phyloP scores from a whole-genome alignment of 2,113 vertebrate genomes.

The Monopterus albus region DNA sequence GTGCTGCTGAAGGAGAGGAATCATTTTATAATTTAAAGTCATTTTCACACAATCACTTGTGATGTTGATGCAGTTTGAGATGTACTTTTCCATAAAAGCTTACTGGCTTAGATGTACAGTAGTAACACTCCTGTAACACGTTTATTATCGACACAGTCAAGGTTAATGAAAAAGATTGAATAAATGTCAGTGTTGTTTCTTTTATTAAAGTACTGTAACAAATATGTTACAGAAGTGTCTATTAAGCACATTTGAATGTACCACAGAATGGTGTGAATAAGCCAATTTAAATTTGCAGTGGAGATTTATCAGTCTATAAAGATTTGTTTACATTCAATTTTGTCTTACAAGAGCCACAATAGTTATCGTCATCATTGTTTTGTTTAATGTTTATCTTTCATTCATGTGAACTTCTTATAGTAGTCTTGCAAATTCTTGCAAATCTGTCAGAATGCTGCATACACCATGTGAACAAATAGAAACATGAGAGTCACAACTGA shows the following conservation, averaged over 20 bases:
- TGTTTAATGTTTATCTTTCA: not conserved
- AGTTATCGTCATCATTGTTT: not conserved
- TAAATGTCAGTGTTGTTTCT: too few species aligned
- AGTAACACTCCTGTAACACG: not conserved
- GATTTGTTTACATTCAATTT: not conserved
- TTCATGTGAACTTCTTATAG: not conserved
- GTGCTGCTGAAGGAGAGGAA: constrained; percentile 6
- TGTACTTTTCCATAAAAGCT: not conserved
- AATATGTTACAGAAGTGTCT: too few species aligned
- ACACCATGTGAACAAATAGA: too few species aligned
- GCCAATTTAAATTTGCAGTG: not conserved
- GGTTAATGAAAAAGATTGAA: too few species aligned
- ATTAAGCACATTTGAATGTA: not conserved
- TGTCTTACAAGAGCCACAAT: not conserved
- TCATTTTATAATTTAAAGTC: not conserved
- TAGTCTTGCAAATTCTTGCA: not conserved
- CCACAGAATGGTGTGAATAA: not conserved
- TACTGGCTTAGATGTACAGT: too few species aligned
- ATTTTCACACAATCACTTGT: not conserved
- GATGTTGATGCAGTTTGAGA: too few species aligned
- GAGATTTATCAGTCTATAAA: not conserved
- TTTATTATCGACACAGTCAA: too few species aligned
- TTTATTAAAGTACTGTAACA: too few species aligned
- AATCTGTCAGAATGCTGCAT: too few species aligned
- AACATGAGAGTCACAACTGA: too few species aligned